Evolutionary conservation across 2,888 invertebrate genomes (phyloP).

Genomic region (Antitype chi): DNA sequence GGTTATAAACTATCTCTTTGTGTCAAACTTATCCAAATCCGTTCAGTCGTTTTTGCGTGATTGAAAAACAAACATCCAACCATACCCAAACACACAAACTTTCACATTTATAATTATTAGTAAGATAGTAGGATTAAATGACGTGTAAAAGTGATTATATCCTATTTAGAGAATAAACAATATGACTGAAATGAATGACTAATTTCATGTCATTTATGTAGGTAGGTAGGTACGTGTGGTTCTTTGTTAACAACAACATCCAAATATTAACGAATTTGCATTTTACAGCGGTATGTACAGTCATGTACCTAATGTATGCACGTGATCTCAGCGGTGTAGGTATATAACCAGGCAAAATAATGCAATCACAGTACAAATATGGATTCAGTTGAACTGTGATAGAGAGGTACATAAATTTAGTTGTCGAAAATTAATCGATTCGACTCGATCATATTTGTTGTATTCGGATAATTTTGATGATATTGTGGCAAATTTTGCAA

Average conservation of each 20-base stretch:
- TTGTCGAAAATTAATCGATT: conserved; percentile 10
- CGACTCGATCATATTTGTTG: neutral
- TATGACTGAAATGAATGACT: no score
- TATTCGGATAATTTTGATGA: neutral
- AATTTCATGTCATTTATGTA: no score
- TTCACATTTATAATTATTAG: no score
- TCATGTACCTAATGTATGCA: neutral
- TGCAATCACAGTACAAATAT: no score
- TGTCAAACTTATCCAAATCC: no score
- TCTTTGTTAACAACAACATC: neutral
- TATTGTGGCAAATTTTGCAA: neutral
- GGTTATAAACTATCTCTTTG: no score
- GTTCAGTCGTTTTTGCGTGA: no score
- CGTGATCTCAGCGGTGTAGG: conserved; percentile 27
- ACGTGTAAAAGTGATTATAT: no score
- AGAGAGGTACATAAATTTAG: neutral
- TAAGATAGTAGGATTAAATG: no score
- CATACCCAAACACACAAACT: no score
- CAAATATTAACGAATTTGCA: conserved; percentile 39
- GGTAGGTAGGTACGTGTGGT: neutral
- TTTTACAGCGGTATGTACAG: neutral
- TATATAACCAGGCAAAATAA: neutral
- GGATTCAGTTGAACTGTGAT: neutral
- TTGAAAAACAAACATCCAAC: no score
- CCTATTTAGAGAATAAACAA: no score